phyloP scores from a whole-genome alignment of 2,797 vertebrate species.

The Lacerta viridis region DNA sequence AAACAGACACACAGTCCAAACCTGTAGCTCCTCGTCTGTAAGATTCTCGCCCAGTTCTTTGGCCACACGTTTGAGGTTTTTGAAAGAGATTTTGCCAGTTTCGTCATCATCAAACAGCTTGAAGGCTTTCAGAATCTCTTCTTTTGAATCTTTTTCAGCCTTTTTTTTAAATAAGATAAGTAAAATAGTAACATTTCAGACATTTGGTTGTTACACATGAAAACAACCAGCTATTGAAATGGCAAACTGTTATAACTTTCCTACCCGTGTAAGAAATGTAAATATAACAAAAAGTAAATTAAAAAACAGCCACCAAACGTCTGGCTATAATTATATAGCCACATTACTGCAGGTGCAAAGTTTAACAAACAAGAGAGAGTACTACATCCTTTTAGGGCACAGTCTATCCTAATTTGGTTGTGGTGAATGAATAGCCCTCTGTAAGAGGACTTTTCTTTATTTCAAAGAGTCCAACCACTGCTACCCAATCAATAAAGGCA shows the following conservation, averaged over 20 bases:
- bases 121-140: constrained; percentile 97
- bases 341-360: background rate
- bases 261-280: background rate
- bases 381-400: background rate
- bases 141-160: constrained; percentile 96
- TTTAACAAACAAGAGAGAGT: background rate
- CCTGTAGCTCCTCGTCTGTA: constrained; percentile 95
- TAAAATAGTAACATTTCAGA: constrained; percentile 8
- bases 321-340: too few relatives aligned
- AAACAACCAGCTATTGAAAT: background rate
- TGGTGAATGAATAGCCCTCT: background rate
- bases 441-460: background rate
- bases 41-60: constrained; percentile 95
- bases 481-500: background rate
- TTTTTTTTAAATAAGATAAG: constrained; percentile 73
- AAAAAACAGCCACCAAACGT: background rate
- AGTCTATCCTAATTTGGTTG: background rate
- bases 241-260: background rate
- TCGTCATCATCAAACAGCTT: constrained; percentile 95
- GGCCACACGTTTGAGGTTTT: constrained; percentile 93
- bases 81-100: constrained; percentile 96
- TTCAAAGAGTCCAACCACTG: background rate
- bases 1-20: constrained; percentile 61
- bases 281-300: background rate
- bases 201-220: rapidly evolving